Evolutionary conservation across 2,888 invertebrate genomes (phyloP).

Genomic region (Salticus scenicus): DNA sequence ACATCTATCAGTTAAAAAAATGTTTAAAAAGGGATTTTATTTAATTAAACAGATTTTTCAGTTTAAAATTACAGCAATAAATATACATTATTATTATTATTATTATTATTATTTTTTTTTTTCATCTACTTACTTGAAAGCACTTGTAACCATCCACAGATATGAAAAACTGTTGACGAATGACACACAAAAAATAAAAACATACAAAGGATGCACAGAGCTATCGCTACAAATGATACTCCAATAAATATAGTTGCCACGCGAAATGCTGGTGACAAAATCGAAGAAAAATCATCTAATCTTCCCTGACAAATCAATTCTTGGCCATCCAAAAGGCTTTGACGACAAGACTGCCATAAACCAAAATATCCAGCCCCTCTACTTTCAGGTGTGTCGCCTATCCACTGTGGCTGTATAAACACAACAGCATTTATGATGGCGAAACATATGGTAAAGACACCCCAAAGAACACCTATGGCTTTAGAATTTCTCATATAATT

Average conservation of each 20-base stretch:
- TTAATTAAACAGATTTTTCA: no score
- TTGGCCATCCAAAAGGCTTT: constrained; percentile 81
- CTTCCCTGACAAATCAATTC: constrained; percentile 88
- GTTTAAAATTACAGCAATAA: no score
- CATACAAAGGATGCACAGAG: constrained; percentile 90
- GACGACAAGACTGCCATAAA: constrained; percentile 90
- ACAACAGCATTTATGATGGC: constrained; percentile 96
- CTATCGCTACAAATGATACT: constrained; percentile 87
- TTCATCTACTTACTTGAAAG: constrained; percentile 87
- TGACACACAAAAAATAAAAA: constrained; percentile 94
- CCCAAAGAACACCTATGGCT: constrained; percentile 97
- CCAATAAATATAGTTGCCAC: constrained; percentile 92
- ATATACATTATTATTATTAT: no score
- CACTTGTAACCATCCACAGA: constrained; percentile 97
- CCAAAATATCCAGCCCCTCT: constrained; percentile 90
- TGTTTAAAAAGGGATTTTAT: no score
- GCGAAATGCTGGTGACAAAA: constrained; percentile 88
- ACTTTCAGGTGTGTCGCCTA: constrained; percentile 83
- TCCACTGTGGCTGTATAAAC: constrained; percentile 94
- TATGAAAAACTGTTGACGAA: constrained; percentile 92
- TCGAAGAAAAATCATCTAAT: constrained; percentile 87
- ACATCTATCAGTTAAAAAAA: no score
- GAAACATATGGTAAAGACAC: constrained; percentile 96
- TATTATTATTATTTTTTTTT: no score
- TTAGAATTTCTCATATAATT: constrained; percentile 75